Conservation (phyloP, 2,113 vertebrate genomes). For the Oncorhynchus kisutch region DNA sequence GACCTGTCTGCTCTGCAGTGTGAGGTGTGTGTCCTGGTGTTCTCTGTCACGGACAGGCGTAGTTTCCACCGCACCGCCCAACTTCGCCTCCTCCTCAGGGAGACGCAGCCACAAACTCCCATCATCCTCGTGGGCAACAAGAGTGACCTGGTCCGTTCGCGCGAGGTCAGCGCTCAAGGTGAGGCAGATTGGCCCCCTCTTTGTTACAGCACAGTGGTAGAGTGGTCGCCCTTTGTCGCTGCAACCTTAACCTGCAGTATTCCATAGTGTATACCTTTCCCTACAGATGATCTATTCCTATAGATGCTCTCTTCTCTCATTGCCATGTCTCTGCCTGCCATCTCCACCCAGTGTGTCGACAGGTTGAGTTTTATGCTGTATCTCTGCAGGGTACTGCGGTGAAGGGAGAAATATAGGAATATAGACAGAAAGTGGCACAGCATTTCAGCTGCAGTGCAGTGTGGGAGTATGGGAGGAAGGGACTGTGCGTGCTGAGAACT, state of each 20-base stretch:
- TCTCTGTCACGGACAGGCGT: constrained; percentile 85
- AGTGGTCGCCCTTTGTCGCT: too few species aligned
- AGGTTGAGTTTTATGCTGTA: constrained; percentile 18
- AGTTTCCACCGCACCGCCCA: constrained; percentile 86
- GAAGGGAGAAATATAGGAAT: constrained; percentile 34
- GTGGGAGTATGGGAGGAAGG: constrained; percentile 47
- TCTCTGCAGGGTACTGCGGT: constrained; percentile 34
- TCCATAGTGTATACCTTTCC: too few species aligned
- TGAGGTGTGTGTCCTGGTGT: constrained; percentile 86
- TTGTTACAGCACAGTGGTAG: background rate
- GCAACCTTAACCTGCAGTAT: too few species aligned
- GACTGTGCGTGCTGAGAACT: constrained; percentile 8
- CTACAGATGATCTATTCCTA: background rate
- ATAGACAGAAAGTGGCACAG: constrained; percentile 33
- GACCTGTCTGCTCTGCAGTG: constrained; percentile 82
- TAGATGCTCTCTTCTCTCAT: background rate
- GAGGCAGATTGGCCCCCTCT: background rate
- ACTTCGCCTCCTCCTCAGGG: constrained; percentile 79
- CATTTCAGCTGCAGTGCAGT: constrained; percentile 30
- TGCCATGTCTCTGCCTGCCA: background rate
- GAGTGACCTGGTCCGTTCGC: constrained; percentile 83
- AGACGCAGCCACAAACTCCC: constrained; percentile 83
- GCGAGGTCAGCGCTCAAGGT: constrained; percentile 84
- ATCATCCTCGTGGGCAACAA: constrained; percentile 90
- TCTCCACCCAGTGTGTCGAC: constrained; percentile 11